Percentiles rank a stretch among this genome's conserved stretches.
Evolutionary conservation across 2,888 invertebrate genomes (phyloP).

Genomic region (Byasa hedistus): DNA sequence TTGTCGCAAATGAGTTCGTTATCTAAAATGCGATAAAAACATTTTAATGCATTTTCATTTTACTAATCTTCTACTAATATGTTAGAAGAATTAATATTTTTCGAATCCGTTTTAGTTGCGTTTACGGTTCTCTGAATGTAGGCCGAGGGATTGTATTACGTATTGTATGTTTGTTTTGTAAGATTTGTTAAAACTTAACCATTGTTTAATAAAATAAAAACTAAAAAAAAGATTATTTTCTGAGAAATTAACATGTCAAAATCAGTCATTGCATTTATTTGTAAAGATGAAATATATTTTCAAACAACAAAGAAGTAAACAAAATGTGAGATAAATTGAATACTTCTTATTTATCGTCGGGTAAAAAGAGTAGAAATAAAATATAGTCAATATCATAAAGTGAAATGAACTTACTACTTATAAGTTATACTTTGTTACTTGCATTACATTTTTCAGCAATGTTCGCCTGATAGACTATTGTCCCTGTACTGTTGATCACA

Average conservation of each 20-base stretch:
- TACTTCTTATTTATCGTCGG: too few relatives aligned
- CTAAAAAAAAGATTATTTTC: too few relatives aligned
- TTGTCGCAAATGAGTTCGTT: slow-evolving; percentile 2
- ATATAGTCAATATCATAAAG: background rate
- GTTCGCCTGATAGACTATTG: slow-evolving; percentile 13
- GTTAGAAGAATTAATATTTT: background rate
- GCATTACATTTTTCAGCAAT: slow-evolving; percentile 3
- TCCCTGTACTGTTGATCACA: slow-evolving; percentile 21
- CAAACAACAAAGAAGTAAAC: background rate
- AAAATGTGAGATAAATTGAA: background rate
- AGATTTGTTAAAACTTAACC: too few relatives aligned
- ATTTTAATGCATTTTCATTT: background rate
- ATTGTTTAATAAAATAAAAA: too few relatives aligned
- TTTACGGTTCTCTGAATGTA: background rate
- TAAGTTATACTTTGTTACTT: background rate
- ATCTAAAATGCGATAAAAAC: background rate
- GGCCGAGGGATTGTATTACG: background rate
- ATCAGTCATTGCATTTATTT: too few relatives aligned
- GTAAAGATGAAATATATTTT: background rate
- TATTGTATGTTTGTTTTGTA: too few relatives aligned
- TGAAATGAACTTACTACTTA: background rate
- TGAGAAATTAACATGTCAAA: too few relatives aligned
- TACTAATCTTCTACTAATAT: background rate
- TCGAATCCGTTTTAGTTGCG: background rate
- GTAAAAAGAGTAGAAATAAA: background rate